Base-by-base conservation (phyloP, 1,140 invertebrate genomes). In the Drosophila mojavensis region DNA sequence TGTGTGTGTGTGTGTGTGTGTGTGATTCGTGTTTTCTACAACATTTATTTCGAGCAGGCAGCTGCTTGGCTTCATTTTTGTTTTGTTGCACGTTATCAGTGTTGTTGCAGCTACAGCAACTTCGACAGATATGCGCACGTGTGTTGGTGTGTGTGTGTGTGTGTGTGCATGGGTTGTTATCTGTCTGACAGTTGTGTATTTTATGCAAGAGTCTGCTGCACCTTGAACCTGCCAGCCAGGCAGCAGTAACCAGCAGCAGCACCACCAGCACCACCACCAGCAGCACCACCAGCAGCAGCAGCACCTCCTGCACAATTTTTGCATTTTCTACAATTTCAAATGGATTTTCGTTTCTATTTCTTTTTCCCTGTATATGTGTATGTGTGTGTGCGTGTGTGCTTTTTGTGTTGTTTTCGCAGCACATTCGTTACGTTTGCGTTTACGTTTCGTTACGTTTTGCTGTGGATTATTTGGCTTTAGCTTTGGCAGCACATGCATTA, bases 31-130 rank as follows among this genome's bases (percentile, higher is more conserved):
- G 66, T 80, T 84, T 79, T 79, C 79, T 83, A 77, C 83, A 79
- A 81, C 83, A 86, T 88, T 86, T 86, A 86, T 88, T 88, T 82
- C 75, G 68, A 54, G 58, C 81, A 84, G 75, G 64, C 70, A 74
- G 81, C 75, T 76, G 76, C 65, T 68, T 78, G 61, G 55, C 78
- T 78, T 82, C 76, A 53, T 13, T 62, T 70, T 66, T 81, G 75
- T 74, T 69, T 64, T 68, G 65, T 61, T 68, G 58, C 65, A 67
- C 64, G 28, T 62, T 74, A 74, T 74, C 71, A 69, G 68, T 74
- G 71, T 88, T 86, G 83, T 72, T 86, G 83, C 83, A 84, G 78
- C 59, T 64, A 60, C 67, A 50, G 45, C 53, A 76, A 79, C 67
- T 77, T 86, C 83, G 79, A 86, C 78, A 81, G 71, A 73, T 67